Conservation (phyloP, 2,888 invertebrate genomes). For the Oscheius sp. region DNA sequence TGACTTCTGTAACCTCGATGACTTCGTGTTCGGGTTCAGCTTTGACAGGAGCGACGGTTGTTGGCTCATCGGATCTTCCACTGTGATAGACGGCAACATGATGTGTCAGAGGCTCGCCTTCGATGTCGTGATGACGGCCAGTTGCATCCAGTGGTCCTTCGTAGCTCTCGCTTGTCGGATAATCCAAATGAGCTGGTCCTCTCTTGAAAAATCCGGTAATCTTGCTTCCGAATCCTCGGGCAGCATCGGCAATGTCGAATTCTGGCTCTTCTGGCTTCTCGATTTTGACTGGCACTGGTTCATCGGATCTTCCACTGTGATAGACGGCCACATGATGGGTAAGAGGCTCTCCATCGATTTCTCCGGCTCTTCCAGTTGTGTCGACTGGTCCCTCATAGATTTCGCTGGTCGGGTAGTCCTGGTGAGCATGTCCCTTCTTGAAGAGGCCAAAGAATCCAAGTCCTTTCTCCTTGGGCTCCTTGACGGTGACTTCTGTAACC, state of each 20-base stretch:
- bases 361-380: slow-evolving; percentile 38
- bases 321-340: slow-evolving; percentile 37
- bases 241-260: slow-evolving; percentile 15
- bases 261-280: not conserved
- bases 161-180: slow-evolving; percentile 42
- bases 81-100: slow-evolving; percentile 44
- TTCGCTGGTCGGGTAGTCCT: slow-evolving; percentile 33
- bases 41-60: not conserved
- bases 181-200: slow-evolving; percentile 43
- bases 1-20: not conserved
- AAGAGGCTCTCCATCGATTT: slow-evolving; percentile 40
- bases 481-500: too few species aligned
- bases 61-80: slow-evolving; percentile 21
- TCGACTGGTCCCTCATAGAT: slow-evolving; percentile 51
- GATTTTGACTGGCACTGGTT: slow-evolving; percentile 28
- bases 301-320: slow-evolving; percentile 31
- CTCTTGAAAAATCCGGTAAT: slow-evolving; percentile 43
- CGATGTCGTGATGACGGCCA: slow-evolving; percentile 34
- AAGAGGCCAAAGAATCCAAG: slow-evolving; percentile 22
- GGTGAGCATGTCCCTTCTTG: slow-evolving; percentile 23
- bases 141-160: slow-evolving; percentile 46
- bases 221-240: slow-evolving; percentile 12
- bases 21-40: slow-evolving; percentile 33
- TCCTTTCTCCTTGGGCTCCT: too few species aligned
- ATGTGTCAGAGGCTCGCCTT: slow-evolving; percentile 40